Evolutionary conservation across 1,140 invertebrate species (phyloP).

Genomic region (Brachionus rotundiformis): DNA sequence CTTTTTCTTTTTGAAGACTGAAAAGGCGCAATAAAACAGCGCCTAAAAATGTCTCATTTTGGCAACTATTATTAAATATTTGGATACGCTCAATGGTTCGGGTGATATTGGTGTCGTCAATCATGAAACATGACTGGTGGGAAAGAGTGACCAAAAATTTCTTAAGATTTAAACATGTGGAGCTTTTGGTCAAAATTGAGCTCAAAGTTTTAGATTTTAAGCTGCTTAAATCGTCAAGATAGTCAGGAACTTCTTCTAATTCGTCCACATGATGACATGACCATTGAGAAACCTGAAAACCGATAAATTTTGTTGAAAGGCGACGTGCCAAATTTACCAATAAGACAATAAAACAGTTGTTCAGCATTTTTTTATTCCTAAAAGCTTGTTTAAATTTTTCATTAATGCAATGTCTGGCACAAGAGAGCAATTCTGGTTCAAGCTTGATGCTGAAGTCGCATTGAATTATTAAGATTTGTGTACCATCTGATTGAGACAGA

Average conservation of each 20-base stretch:
- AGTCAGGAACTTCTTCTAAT: slow-evolving; percentile 1
- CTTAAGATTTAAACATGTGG: not conserved
- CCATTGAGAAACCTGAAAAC: slow-evolving; percentile 55
- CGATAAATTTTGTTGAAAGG: slow-evolving; percentile 57
- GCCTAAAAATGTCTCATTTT: not conserved
- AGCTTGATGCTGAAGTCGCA: slow-evolving; percentile 58
- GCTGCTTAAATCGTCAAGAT: not conserved
- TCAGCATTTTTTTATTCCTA: no score
- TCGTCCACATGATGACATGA: slow-evolving; percentile 40
- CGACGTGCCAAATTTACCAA: slow-evolving; percentile 58
- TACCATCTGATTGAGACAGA: slow-evolving; percentile 5
- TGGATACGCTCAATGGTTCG: slow-evolving; percentile 34
- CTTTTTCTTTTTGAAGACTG: slow-evolving; percentile 27
- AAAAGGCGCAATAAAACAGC: not conserved
- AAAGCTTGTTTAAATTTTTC: slow-evolving; percentile 13
- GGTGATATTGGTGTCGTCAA: slow-evolving; percentile 20
- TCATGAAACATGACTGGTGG: slow-evolving; percentile 31
- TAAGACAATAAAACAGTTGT: slow-evolving; percentile 54
- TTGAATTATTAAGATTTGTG: slow-evolving; percentile 57
- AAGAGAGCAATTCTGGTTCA: slow-evolving; percentile 56
- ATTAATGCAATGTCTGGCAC: slow-evolving; percentile 55
- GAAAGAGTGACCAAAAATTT: not conserved
- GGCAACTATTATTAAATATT: not conserved
- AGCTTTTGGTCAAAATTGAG: not conserved
- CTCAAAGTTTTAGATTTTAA: not conserved